A percentile compares a stretch with the other conserved stretches of the same genome.
Evolutionary conservation across 2,113 vertebrate genomes (phyloP).

Genomic region (Ictidomys tridecemlineatus): DNA sequence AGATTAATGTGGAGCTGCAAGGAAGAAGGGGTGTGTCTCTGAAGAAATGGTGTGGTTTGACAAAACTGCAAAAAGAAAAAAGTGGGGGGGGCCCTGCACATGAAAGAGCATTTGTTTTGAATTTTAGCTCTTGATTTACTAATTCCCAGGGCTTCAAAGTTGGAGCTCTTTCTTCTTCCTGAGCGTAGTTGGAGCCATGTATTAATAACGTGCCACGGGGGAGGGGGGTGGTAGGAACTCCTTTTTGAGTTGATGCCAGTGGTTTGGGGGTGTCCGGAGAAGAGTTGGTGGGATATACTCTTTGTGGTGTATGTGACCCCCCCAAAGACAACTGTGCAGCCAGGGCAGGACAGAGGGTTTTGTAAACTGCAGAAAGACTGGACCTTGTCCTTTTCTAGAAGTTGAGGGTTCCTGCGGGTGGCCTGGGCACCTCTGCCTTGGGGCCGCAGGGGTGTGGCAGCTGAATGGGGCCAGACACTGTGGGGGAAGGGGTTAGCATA

Average conservation of each 20-base stretch:
- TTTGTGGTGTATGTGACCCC: neutral
- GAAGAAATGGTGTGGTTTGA: slow-evolving; percentile 73
- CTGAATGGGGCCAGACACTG: neutral
- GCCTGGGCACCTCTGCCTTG: slow-evolving; percentile 27
- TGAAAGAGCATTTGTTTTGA: slow-evolving; percentile 92
- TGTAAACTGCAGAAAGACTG: slow-evolving; percentile 12
- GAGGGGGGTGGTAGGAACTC: slow-evolving; percentile 37
- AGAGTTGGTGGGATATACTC: neutral
- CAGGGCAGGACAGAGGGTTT: slow-evolving; percentile 22
- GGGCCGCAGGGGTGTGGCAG: neutral
- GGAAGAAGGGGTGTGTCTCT: slow-evolving; percentile 80
- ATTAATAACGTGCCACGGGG: slow-evolving; percentile 72
- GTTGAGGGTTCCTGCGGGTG: slow-evolving; percentile 21
- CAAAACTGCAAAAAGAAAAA: slow-evolving; percentile 59
- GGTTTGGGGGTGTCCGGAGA: slow-evolving; percentile 55
- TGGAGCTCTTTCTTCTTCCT: slow-evolving; percentile 78
- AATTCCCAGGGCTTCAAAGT: slow-evolving; percentile 87
- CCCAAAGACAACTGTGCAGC: neutral
- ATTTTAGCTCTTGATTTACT: slow-evolving; percentile 90
- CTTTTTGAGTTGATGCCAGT: slow-evolving; percentile 51
- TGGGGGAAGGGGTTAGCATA: neutral
- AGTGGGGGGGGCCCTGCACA: slow-evolving; percentile 77
- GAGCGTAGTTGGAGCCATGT: slow-evolving; percentile 69
- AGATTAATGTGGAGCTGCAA: slow-evolving; percentile 85
- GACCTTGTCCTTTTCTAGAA: slow-evolving; percentile 52